These are phyloP conservation scores for Phyllotreta cruciferae DNA, from an alignment of 2,888 invertebrate species.

Conservation along the genomic window DNA sequence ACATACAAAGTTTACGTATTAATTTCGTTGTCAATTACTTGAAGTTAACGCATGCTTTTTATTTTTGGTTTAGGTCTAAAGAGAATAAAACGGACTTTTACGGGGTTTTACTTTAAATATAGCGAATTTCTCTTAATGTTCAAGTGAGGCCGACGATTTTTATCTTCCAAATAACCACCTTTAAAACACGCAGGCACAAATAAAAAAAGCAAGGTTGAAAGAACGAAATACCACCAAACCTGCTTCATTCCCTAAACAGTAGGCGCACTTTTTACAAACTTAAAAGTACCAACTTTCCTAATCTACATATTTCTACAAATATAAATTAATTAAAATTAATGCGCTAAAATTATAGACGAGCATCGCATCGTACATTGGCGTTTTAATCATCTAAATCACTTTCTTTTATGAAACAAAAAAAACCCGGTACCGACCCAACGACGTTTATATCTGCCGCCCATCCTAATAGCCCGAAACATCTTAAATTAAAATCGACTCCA, in stretches of 20 bases:
- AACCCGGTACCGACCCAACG: conserved; percentile 17
- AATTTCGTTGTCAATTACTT: no score
- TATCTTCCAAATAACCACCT: conserved; percentile 41
- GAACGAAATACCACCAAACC: conserved; percentile 42
- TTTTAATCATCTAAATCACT: conserved; percentile 13
- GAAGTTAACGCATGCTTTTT: no score
- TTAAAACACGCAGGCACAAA: conserved; percentile 35
- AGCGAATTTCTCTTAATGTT: conserved; percentile 27
- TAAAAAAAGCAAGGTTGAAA: conserved; percentile 38
- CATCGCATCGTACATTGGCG: no score
- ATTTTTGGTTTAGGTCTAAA: conserved; percentile 3
- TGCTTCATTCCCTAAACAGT: conserved; percentile 17
- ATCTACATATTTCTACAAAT: neutral
- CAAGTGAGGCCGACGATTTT: conserved; percentile 33
- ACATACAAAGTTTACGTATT: no score
- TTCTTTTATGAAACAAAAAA: conserved; percentile 15
- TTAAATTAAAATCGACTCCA: conserved; percentile 33
- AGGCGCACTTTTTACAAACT: neutral
- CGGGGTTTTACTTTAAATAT: conserved; percentile 25
- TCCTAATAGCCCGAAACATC: conserved; percentile 30
- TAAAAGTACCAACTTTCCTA: conserved; percentile 13
- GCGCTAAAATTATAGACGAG: no score
- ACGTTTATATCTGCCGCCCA: conserved; percentile 27
- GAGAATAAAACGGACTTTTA: conserved; percentile 9
- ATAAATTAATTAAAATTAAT: no score